Evolutionary conservation across 2,888 invertebrate species (phyloP).

Genomic region (Lissonota sp.): DNA sequence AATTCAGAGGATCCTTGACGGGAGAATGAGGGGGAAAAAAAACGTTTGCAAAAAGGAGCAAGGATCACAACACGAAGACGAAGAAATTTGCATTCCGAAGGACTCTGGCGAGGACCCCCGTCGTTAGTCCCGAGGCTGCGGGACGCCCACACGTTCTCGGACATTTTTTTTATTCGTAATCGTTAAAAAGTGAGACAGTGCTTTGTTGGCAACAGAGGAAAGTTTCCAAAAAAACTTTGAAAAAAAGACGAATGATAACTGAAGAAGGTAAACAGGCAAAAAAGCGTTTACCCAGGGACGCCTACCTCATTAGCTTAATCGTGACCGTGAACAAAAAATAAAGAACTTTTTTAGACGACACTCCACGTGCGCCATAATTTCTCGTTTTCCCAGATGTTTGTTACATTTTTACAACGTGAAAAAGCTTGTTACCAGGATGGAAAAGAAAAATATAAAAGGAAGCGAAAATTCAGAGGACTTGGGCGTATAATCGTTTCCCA

Average conservation of each 20-base stretch:
- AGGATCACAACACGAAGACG: constrained; percentile 49
- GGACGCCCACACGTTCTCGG: constrained; percentile 35
- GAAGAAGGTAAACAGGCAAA: constrained; percentile 35
- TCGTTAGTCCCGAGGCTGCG: constrained; percentile 59
- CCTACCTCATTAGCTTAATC: constrained; percentile 56
- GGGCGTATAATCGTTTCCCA: no score
- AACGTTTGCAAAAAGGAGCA: constrained; percentile 24
- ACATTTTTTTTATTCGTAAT: constrained; percentile 28
- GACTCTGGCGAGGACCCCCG: constrained; percentile 41
- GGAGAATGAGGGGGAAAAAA: constrained; percentile 11
- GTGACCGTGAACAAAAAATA: constrained; percentile 46
- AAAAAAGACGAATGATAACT: constrained; percentile 34
- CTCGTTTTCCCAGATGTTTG: no score
- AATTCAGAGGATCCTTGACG: constrained; percentile 6
- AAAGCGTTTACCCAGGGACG: constrained; percentile 2
- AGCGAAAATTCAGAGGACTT: no score
- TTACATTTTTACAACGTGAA: no score
- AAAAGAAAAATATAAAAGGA: no score
- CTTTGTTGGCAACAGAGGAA: constrained; percentile 26
- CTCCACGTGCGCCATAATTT: no score
- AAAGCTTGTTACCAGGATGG: no score
- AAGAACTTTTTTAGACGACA: no score
- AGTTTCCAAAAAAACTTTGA: constrained; percentile 25
- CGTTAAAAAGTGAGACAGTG: neutral
- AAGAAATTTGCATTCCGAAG: constrained; percentile 65